Conservation (phyloP, 2,113 vertebrate genomes). For the Seriola aureovittata region DNA sequence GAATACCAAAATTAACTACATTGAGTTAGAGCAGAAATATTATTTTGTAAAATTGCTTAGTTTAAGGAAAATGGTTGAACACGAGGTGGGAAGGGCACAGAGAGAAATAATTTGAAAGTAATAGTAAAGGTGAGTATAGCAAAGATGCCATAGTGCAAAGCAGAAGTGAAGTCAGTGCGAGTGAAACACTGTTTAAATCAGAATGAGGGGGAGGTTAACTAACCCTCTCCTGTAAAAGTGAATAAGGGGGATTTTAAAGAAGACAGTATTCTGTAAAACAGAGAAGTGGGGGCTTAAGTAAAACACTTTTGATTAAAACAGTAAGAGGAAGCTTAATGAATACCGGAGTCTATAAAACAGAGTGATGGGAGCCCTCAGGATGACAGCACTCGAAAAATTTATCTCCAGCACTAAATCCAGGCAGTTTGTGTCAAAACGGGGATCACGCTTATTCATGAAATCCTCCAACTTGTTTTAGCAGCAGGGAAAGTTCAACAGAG, state of each 20-base stretch:
- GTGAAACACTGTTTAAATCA: conserved; percentile 16
- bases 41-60: conserved; percentile 31
- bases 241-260: conserved; percentile 44
- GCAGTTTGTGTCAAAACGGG: conserved; percentile 54
- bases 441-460: conserved; percentile 47
- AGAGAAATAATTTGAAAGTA: not conserved
- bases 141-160: conserved; percentile 9
- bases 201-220: conserved; percentile 30
- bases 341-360: conserved; percentile 52
- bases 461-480: conserved; percentile 15
- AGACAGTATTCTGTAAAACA: conserved; percentile 48
- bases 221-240: conserved; percentile 37
- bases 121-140: conserved; percentile 9
- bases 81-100: not conserved
- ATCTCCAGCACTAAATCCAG: conserved; percentile 57
- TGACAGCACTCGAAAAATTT: conserved; percentile 52
- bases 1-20: conserved; percentile 36
- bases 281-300: conserved; percentile 46
- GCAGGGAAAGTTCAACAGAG: conserved; percentile 30
- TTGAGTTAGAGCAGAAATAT: conserved; percentile 36
- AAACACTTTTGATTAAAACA: conserved; percentile 67
- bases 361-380: conserved; percentile 58
- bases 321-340: conserved; percentile 64
- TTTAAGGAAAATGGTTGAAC: conserved; percentile 39
- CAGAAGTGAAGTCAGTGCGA: not conserved